Percentiles rank a stretch among this genome's conserved stretches.
These are phyloP conservation scores for Axea sp. DNA, from an alignment of 2,888 invertebrate genomes.

Conservation along the genomic window DNA sequence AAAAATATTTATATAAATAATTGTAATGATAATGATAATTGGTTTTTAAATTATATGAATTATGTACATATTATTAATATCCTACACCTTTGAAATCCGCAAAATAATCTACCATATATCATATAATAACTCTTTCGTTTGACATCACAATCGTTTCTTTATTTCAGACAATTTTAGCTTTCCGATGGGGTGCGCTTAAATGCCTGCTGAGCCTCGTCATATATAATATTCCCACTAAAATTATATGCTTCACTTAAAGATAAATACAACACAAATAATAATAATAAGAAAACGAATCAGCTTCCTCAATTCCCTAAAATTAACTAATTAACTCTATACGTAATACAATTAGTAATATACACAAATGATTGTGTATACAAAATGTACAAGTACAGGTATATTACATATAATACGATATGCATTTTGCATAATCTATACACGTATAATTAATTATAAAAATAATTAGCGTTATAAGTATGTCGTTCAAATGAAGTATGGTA, in stretches of 20 bases:
- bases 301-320: constrained; percentile 46
- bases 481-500: constrained; percentile 32
- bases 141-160: constrained; percentile 76
- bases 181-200: constrained; percentile 77
- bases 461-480: constrained; percentile 17
- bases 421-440: constrained; percentile 27
- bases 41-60: not conserved
- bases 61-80: constrained; percentile 27
- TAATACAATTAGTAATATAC: constrained; percentile 26
- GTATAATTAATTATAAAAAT: constrained; percentile 11
- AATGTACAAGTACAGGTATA: constrained; percentile 14
- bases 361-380: constrained; percentile 39
- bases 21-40: constrained; percentile 4
- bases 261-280: constrained; percentile 28
- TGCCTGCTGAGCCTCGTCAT: constrained; percentile 75
- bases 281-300: constrained; percentile 32
- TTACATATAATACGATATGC: constrained; percentile 44
- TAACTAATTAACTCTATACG: constrained; percentile 5
- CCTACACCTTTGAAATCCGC: constrained; percentile 53
- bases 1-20: constrained; percentile 1
- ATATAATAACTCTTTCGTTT: constrained; percentile 65
- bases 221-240: constrained; percentile 60
- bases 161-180: constrained; percentile 80
- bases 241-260: constrained; percentile 53
- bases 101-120: constrained; percentile 17